Evolutionary conservation across 2,113 vertebrate genomes (phyloP), one percentile per base, ranked within the genome.

Genomic region (Acrocephalus kingi): DNA sequence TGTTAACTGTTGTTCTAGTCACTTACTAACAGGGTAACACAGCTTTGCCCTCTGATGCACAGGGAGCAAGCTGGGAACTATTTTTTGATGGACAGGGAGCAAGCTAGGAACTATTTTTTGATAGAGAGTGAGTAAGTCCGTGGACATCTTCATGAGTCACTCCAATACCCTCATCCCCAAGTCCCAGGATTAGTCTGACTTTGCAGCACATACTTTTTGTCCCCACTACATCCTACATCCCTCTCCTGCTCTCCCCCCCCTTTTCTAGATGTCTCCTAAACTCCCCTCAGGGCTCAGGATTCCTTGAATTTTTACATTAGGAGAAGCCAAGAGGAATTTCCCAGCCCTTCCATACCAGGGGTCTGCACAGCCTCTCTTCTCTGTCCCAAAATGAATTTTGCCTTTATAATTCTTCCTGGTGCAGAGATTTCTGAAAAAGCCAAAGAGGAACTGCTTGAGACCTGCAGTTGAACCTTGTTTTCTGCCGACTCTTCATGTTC

Each of bases 301-400:
- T 96, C 94, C 81, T 95, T 24, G 25, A 93, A 97, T 97, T 96
- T 95, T 96, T 97, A 89, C 86, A 90, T 72, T 62, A 82, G 84
- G 82, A 58, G 58, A 93, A 89, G 69, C 73, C 80, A 84, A 69
- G 73, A 89, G 92, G 92, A 95, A 96, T 96, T 92, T 89, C 80
- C 73, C 76, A 64, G 76, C 68, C 64, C 49, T 92, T 73, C 87
- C 64, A 13, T 31, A 39, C 24, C 25, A 23, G 63, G 39, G 51
- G 8, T 30, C 87, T 91, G 72, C 68, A 76, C 48, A 30, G 52
- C 30, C 64, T 90, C 90, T 84, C 76, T 75, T 21, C 68, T 49
- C 68, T 72, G 13, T 20, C 74, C 84, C 87, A 54, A 74, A 91
- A 81, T 61, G 7, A 67, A 49, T 76, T 84, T 90, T 71, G 68